Percentiles rank a stretch among this genome's conserved stretches.
Evolutionary conservation across 2,888 invertebrate species (phyloP).

Genomic region (Aphodius sticticus): DNA sequence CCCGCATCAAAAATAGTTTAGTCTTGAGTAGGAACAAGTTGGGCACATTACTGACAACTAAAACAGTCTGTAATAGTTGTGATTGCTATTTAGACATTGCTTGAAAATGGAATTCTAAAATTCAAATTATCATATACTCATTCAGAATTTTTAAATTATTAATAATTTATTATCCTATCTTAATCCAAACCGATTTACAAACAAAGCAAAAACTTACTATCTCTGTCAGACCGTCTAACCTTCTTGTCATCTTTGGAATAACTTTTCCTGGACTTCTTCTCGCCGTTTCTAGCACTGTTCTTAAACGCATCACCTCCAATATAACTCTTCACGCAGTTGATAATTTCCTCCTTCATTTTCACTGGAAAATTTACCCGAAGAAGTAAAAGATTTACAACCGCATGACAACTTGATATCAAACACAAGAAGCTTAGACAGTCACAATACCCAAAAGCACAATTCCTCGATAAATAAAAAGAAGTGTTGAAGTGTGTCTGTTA

Average conservation of each 20-base stretch:
- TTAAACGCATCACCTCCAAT: constrained; percentile 46
- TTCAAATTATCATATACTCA: too few species aligned
- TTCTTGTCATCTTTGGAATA: constrained; percentile 40
- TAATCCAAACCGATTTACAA: constrained; percentile 9
- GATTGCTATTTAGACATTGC: too few species aligned
- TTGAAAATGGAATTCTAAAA: too few species aligned
- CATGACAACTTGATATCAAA: background rate
- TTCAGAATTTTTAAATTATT: too few species aligned
- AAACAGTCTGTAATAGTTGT: too few species aligned
- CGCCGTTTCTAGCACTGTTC: constrained; percentile 40
- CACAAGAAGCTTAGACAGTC: background rate
- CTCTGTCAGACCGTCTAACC: constrained; percentile 35
- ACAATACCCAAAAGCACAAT: background rate
- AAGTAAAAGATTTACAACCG: background rate
- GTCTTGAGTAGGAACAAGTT: too few species aligned
- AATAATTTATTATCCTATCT: too few species aligned
- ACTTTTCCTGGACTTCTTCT: constrained; percentile 42
- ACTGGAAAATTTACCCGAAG: constrained; percentile 17
- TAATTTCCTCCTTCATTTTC: constrained; percentile 50
- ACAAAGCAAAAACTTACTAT: constrained; percentile 45
- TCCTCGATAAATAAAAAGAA: background rate
- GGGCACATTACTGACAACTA: too few species aligned
- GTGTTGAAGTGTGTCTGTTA: background rate
- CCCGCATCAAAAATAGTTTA: too few species aligned
- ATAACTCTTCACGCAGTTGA: constrained; percentile 53